Evolutionary conservation across 64 coral and sea anemone genomes (phyloP).

Genomic region (Montipora capricornis): DNA sequence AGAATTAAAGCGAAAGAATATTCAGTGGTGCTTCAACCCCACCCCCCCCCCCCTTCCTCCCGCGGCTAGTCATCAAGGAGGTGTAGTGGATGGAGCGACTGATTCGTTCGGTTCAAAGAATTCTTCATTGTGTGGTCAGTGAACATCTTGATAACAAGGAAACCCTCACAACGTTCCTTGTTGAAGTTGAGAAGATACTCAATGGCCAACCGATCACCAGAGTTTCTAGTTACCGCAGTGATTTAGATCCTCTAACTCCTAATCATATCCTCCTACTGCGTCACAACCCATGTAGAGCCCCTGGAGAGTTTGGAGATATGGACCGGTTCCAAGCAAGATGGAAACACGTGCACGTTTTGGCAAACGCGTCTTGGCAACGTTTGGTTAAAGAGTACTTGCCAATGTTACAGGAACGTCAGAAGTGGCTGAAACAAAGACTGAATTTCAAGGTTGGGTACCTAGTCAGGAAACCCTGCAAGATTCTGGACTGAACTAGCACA

Average conservation of each 20-base stretch:
- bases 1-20: too few relatives aligned
- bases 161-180: slow-evolving; percentile 1
- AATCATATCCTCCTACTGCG: slow-evolving; percentile 51
- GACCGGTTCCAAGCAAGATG: slow-evolving; percentile 55
- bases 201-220: slow-evolving; percentile 51
- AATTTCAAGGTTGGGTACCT: slow-evolving; percentile 68
- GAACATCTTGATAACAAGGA: slow-evolving; percentile 29
- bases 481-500: background rate
- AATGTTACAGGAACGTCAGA: slow-evolving; percentile 65
- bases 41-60: background rate
- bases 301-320: slow-evolving; percentile 15
- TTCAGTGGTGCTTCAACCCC: slow-evolving; percentile 10
- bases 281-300: background rate
- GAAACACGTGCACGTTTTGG: slow-evolving; percentile 65
- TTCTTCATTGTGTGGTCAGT: slow-evolving; percentile 34
- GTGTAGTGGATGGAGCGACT: slow-evolving; percentile 65
- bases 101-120: slow-evolving; percentile 27
- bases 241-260: slow-evolving; percentile 49
- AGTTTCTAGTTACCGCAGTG: slow-evolving; percentile 34
- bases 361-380: background rate
- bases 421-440: slow-evolving; percentile 63
- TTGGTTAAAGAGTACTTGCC: slow-evolving; percentile 65
- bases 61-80: slow-evolving; percentile 37
- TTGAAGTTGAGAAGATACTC: background rate
- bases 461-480: slow-evolving; percentile 49